Evolutionary conservation across 1,140 invertebrate species (phyloP), one percentile per base, ranked within the genome.

Genomic region (Oncopodura yosiiana): DNA sequence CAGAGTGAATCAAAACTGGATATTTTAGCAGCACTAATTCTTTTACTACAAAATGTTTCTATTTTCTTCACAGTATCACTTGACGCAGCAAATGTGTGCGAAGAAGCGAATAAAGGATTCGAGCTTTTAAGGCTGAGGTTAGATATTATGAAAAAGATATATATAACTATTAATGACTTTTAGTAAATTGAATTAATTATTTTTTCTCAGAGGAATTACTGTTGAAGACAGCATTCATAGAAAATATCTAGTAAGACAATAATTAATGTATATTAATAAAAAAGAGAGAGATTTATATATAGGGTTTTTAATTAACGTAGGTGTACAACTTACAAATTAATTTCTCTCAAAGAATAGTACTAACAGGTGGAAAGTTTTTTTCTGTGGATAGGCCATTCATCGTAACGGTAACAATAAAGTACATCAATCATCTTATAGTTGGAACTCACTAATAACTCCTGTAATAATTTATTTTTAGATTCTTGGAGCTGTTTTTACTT

Each of bases 311-410:
- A 27, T 14, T 11, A 12, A 34, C 32, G 32, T 24, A 63, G 61
- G 42, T 60, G 14, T 41, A 51, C 21, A 63, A 45, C n/a, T 39
- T 63, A 19, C 32, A 41, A 21, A 18, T 36, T 0, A 60, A 45
- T 21, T 63, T 37, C 29, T 41, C 29, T 1, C 50, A 63, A 19
- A 45, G 42, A 11, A 60, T 63, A 26, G 57, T 60, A 16, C 24
- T 63, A 3, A 60, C 61, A 1, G 61, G 61, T 30, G 61, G 61
- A 39, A 58, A 58, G 41, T 63, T 42, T 29, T 63, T 63, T 34
- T 21, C 36, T 0, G 32, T 63, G 27, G 55, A 63, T 49, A 26
- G 56, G 11, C 61, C 61, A 8, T 63, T 63, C 16, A 56, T 63
- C 21, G 44, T 63, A 1, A 63, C 50, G 21, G 61, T 63, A 49